Conservation (phyloP, 1,140 invertebrate genomes). For the Ostrea edulis region DNA sequence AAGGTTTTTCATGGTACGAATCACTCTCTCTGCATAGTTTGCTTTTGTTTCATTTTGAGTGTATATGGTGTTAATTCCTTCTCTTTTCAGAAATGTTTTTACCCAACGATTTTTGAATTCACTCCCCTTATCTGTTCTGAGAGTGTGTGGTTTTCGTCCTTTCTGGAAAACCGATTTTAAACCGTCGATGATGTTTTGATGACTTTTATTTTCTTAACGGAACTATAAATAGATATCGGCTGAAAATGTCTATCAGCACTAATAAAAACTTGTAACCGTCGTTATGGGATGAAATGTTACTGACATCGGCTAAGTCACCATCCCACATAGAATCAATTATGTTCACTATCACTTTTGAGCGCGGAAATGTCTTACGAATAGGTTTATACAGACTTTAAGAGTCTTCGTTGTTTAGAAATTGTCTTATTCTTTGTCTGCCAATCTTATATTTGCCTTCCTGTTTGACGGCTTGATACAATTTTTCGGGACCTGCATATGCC, state of each 20-base stretch:
- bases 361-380: constrained; percentile 24
- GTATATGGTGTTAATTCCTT: constrained; percentile 33
- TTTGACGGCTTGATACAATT: constrained; percentile 41
- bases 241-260: constrained; percentile 49
- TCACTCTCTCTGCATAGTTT: constrained; percentile 46
- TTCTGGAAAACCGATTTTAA: constrained; percentile 27
- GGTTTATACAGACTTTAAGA: constrained; percentile 37
- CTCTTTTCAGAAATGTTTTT: constrained; percentile 29
- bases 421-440: constrained; percentile 30
- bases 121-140: constrained; percentile 47
- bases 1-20: constrained; percentile 44
- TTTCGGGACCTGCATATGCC: constrained; percentile 45
- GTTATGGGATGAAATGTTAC: constrained; percentile 21
- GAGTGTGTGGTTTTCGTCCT: constrained; percentile 23
- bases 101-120: constrained; percentile 47
- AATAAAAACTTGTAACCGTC: constrained; percentile 39
- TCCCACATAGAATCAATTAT: constrained; percentile 48
- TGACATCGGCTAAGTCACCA: constrained; percentile 40
- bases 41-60: constrained; percentile 43
- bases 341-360: constrained; percentile 27
- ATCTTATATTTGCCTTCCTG: constrained; percentile 47
- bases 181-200: constrained; percentile 35
- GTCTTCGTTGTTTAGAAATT: constrained; percentile 24
- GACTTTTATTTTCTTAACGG: constrained; percentile 38
- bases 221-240: constrained; percentile 32